These are phyloP conservation scores for Pelecanoides urinatrix DNA, from an alignment of 2,113 vertebrate genomes.

Conservation along the genomic window DNA sequence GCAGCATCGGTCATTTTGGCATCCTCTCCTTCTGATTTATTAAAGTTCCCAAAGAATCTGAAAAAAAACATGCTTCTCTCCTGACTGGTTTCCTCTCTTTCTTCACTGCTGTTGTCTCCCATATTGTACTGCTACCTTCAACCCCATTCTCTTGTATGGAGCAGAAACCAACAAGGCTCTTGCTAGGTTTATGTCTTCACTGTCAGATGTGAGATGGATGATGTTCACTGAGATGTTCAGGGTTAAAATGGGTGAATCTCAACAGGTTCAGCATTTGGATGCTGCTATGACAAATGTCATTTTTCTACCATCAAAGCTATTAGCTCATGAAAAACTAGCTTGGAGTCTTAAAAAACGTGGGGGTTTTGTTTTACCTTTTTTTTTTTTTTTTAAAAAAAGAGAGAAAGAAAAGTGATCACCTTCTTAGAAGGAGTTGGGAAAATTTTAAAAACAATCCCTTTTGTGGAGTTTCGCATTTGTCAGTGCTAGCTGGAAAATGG, in stretches of 20 bases:
- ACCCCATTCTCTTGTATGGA: constrained; percentile 55
- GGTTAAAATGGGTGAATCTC: constrained; percentile 56
- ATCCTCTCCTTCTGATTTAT: background rate
- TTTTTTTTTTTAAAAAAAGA: too few relatives aligned
- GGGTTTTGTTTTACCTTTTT: background rate
- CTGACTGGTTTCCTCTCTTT: background rate
- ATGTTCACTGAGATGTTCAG: constrained; percentile 28
- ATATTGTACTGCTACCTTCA: background rate
- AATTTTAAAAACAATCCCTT: background rate
- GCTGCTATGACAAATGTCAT: background rate
- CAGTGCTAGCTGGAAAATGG: background rate
- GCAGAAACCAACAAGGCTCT: constrained; percentile 66
- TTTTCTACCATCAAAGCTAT: background rate
- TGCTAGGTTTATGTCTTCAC: background rate
- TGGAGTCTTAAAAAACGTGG: background rate
- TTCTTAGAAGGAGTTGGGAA: background rate
- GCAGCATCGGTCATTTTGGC: background rate
- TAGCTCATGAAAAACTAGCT: background rate
- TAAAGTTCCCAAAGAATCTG: background rate
- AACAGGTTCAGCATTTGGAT: constrained; percentile 26
- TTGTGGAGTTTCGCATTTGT: background rate
- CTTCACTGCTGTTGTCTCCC: background rate
- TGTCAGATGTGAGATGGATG: constrained; percentile 32
- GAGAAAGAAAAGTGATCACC: background rate
- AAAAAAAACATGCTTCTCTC: background rate